phyloP scores from a whole-genome alignment of 2,113 vertebrate species.

The Phasianus colchicus region DNA sequence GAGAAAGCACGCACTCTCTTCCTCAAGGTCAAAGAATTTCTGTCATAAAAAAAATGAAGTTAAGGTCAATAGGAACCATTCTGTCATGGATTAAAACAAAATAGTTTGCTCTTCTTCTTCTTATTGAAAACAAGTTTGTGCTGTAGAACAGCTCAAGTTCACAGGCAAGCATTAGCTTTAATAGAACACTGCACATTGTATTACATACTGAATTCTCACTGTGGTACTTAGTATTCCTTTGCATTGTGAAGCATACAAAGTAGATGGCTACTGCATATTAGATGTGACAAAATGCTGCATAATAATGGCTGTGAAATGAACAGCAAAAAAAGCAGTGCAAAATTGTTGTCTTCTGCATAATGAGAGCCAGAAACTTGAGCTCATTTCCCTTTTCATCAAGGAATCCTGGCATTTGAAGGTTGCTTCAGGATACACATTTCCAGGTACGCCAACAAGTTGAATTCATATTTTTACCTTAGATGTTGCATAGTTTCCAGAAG shows the following conservation, averaged over 20 bases:
- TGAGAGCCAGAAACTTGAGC: not conserved
- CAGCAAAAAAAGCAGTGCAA: not conserved
- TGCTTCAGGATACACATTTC: not conserved
- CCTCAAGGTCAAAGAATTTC: conserved; percentile 93
- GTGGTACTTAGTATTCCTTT: not conserved
- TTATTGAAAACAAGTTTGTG: not conserved
- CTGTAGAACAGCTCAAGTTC: not conserved
- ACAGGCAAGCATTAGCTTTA: not conserved
- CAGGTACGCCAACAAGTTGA: not conserved
- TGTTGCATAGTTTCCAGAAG: not conserved
- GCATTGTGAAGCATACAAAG: not conserved
- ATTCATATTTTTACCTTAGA: not conserved
- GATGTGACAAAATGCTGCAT: not conserved
- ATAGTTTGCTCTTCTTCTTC: not conserved
- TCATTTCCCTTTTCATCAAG: conserved; percentile 5
- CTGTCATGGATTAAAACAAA: not conserved
- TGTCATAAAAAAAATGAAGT: conserved; percentile 61
- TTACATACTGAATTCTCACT: not conserved
- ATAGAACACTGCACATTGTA: not conserved
- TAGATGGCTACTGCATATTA: not conserved
- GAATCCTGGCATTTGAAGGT: not conserved
- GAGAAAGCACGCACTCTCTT: conserved; percentile 79
- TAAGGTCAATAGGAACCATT: conserved; percentile 6
- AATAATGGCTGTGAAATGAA: conserved; percentile 13
- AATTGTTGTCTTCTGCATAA: not conserved